Evolutionary conservation across 2,797 vertebrate genomes (phyloP).

Genomic region (Sebastes baramenuke): DNA sequence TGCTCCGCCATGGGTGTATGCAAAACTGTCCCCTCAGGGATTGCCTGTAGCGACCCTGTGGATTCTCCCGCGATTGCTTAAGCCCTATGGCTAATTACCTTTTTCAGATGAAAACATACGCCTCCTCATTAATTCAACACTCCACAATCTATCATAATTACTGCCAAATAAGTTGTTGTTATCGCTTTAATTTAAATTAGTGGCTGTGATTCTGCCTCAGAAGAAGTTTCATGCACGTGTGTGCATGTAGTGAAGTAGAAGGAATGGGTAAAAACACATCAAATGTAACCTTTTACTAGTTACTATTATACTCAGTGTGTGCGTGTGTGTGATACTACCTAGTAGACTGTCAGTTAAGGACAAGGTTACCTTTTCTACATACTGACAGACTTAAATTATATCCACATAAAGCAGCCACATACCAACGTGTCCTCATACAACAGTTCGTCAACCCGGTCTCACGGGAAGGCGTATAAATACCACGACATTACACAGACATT

Average conservation of each 20-base stretch:
- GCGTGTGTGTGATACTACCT: too few species aligned
- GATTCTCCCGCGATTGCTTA: conserved; percentile 62
- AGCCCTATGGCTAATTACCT: conserved; percentile 77
- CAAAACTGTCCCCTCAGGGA: conserved; percentile 60
- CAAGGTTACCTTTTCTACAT: neutral
- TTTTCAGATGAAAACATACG: conserved; percentile 75
- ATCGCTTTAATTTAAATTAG: conserved; percentile 75
- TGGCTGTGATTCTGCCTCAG: conserved; percentile 34
- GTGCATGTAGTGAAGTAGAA: neutral
- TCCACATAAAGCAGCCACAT: too few species aligned
- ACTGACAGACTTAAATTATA: neutral
- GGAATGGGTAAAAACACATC: neutral
- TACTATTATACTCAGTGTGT: too few species aligned
- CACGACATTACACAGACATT: too few species aligned
- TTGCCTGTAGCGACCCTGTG: conserved; percentile 54
- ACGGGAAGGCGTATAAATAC: too few species aligned
- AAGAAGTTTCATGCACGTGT: neutral
- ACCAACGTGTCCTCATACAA: too few species aligned
- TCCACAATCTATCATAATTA: conserved; percentile 79
- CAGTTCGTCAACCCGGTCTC: too few species aligned
- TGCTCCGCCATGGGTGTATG: conserved; percentile 27
- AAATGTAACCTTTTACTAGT: neutral
- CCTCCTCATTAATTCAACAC: conserved; percentile 76
- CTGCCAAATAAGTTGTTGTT: conserved; percentile 78
- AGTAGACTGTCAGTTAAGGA: neutral